phyloP scores from a whole-genome alignment of 2,888 invertebrate species.

The Lepidochitona cinerea region DNA sequence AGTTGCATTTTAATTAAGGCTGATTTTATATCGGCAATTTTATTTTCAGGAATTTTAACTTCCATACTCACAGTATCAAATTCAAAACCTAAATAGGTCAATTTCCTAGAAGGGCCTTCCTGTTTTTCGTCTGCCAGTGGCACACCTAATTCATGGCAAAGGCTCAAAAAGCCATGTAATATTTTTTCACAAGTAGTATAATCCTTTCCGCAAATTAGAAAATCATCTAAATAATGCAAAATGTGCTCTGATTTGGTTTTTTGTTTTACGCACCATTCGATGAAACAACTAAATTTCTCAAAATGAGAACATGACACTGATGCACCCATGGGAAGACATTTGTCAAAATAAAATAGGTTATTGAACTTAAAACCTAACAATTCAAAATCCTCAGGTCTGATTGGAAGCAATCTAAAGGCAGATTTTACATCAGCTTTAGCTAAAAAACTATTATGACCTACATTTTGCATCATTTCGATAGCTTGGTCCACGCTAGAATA shows the following conservation, averaged over 20 bases:
- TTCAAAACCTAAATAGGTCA: neutral
- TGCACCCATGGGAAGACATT: slow-evolving; percentile 16
- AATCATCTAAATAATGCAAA: slow-evolving; percentile 22
- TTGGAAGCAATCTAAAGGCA: slow-evolving; percentile 25
- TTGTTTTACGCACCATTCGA: neutral
- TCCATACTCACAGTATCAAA: slow-evolving; percentile 11
- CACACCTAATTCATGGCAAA: slow-evolving; percentile 11
- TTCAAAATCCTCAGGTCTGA: slow-evolving; percentile 24
- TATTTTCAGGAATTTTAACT: slow-evolving; percentile 2
- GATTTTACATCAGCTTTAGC: slow-evolving; percentile 15
- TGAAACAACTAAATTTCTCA: neutral
- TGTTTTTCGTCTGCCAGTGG: slow-evolving; percentile 14
- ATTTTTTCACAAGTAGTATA: neutral
- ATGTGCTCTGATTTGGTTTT: neutral
- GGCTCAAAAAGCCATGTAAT: neutral
- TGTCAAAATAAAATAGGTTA: slow-evolving; percentile 17
- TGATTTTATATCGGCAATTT: neutral
- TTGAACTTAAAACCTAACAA: slow-evolving; percentile 21
- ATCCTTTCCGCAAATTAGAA: slow-evolving; percentile 10
- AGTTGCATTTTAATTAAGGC: neutral
- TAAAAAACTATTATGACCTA: slow-evolving; percentile 12
- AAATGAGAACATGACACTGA: slow-evolving; percentile 12
- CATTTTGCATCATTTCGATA: slow-evolving; percentile 21
- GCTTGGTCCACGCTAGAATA: slow-evolving; percentile 27
- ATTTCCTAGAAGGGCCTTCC: slow-evolving; percentile 10